phyloP scores from a whole-genome alignment of 2,113 vertebrate genomes.

The Corynorhinus townsendii region DNA sequence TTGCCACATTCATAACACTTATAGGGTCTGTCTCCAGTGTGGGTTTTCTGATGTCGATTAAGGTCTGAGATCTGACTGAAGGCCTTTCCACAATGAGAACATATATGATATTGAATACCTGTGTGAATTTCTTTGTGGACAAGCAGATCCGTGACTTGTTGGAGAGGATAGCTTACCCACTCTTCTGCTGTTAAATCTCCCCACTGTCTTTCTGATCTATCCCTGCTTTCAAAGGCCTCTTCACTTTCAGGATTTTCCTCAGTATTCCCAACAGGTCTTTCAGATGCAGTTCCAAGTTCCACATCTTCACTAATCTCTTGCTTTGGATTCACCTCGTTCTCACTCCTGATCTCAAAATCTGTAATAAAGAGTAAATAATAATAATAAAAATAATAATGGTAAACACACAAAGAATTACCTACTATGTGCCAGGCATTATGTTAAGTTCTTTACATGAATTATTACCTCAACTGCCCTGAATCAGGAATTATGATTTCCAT shows the following conservation, averaged over 20 bases:
- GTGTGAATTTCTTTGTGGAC: constrained; percentile 68
- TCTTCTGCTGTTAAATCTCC: constrained; percentile 58
- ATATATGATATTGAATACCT: constrained; percentile 66
- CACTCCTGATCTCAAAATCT: constrained; percentile 74
- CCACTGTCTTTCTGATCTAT: constrained; percentile 62
- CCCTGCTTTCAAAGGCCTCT: constrained; percentile 57
- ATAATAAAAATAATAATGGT: background rate
- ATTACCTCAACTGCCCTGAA: background rate
- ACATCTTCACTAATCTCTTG: constrained; percentile 61
- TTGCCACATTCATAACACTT: constrained; percentile 77
- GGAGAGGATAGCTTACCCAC: constrained; percentile 74
- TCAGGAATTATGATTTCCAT: background rate
- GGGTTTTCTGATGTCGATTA: constrained; percentile 72
- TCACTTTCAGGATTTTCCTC: constrained; percentile 58
- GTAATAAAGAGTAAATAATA: constrained; percentile 27
- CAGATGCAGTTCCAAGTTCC: constrained; percentile 49
- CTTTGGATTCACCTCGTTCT: constrained; percentile 59
- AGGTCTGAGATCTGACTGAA: constrained; percentile 73
- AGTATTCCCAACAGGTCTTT: constrained; percentile 40
- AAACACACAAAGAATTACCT: background rate
- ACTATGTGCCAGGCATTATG: background rate
- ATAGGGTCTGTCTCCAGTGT: constrained; percentile 69
- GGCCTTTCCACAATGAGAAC: constrained; percentile 72
- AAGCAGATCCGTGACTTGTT: constrained; percentile 68
- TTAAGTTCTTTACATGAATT: constrained; percentile 13